Evolutionary conservation across 1,140 invertebrate species (phyloP).

Genomic region (Aphelenchoides besseyi): DNA sequence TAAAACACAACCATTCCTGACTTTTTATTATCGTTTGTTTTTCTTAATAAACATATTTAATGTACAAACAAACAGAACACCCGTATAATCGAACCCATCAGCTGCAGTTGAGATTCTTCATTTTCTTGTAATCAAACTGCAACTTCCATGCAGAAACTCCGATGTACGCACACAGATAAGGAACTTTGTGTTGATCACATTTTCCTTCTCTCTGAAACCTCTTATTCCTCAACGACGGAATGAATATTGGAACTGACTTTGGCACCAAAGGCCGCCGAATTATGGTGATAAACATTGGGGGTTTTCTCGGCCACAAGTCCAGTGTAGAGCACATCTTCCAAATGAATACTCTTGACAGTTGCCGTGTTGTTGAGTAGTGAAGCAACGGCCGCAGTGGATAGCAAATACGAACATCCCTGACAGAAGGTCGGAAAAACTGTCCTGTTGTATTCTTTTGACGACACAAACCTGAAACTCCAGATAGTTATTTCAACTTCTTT

Average conservation of each 20-base stretch:
- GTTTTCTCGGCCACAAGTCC: not conserved
- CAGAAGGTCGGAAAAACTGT: constrained; percentile 7
- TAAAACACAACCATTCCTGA: no score
- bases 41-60: no score
- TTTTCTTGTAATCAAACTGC: not conserved
- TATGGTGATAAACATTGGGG: not conserved
- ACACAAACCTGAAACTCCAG: not conserved
- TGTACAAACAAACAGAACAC: no score
- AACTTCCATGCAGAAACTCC: not conserved
- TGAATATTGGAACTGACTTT: not conserved
- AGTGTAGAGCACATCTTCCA: constrained; percentile 9
- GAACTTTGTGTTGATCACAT: not conserved
- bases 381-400: not conserved
- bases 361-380: not conserved
- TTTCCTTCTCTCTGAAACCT: not conserved
- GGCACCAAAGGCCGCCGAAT: not conserved
- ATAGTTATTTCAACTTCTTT: not conserved
- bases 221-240: not conserved
- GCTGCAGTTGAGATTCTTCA: constrained; percentile 1
- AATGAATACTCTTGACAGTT: not conserved
- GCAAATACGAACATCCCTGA: constrained; percentile 19
- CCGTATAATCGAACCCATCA: no score
- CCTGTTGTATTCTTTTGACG: not conserved
- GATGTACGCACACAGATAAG: not conserved
- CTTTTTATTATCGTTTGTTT: no score